Evolutionary conservation across 1,140 invertebrate genomes (phyloP).

Genomic region (Camponotus vicinus): DNA sequence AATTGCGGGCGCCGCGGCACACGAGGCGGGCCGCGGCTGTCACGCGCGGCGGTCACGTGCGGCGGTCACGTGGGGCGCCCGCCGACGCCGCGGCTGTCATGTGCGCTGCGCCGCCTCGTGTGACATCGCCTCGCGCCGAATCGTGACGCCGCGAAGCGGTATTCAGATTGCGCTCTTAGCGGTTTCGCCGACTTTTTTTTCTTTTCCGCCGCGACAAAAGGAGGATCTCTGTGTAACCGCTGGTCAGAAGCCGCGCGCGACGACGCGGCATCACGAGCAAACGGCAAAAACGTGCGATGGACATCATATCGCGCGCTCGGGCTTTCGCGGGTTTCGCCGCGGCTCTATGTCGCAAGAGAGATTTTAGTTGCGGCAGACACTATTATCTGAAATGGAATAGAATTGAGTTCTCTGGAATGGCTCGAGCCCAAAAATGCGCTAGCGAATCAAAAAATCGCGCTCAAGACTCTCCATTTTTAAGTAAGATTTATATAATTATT

Average conservation of each 20-base stretch:
- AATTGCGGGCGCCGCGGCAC: conserved; percentile 80
- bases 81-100: background rate
- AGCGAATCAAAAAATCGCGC: conserved; percentile 4
- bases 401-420: background rate
- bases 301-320: conserved; percentile 35
- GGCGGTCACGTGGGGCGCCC: background rate
- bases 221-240: conserved; percentile 82
- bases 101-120: conserved; percentile 74
- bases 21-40: conserved; percentile 66
- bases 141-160: conserved; percentile 86
- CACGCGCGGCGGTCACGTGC: conserved; percentile 22
- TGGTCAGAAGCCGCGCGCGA: conserved; percentile 80
- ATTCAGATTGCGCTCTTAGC: conserved; percentile 87
- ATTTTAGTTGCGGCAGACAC: conserved; percentile 53
- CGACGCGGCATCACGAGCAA: conserved; percentile 44
- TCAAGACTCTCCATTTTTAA: background rate
- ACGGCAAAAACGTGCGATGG: conserved; percentile 54
- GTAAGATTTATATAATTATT: background rate
- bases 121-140: conserved; percentile 78
- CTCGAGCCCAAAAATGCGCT: conserved; percentile 12
- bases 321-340: conserved; percentile 26
- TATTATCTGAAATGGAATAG: conserved; percentile 47
- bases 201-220: conserved; percentile 77
- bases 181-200: conserved; percentile 84
- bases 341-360: conserved; percentile 46